Conservation (phyloP, 2,888 invertebrate genomes). For the Nebria brevicollis region DNA sequence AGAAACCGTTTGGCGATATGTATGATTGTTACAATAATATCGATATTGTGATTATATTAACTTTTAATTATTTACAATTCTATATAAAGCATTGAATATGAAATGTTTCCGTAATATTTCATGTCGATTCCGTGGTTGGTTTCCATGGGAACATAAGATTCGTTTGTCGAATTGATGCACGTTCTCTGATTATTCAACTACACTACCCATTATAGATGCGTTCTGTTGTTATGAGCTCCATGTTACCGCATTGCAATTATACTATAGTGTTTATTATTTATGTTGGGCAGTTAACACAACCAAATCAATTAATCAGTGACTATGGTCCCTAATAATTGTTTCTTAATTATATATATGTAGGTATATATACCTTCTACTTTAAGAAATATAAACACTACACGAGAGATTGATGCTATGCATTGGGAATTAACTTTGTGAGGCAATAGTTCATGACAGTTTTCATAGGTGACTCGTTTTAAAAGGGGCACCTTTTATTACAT, state of each 20-base stretch:
- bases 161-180: background rate
- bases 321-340: constrained; percentile 38
- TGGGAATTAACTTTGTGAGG: constrained; percentile 20
- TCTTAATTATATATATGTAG: constrained; percentile 39
- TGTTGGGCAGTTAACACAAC: constrained; percentile 31
- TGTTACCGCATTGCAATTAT: constrained; percentile 36
- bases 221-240: background rate
- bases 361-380: background rate
- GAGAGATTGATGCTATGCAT: constrained; percentile 32
- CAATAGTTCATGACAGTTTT: constrained; percentile 12
- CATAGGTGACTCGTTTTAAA: constrained; percentile 5
- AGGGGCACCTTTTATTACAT: background rate
- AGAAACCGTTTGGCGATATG: no score
- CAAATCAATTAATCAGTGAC: constrained; percentile 26
- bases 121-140: background rate
- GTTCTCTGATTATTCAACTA: background rate
- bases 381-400: background rate
- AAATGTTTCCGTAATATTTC: background rate
- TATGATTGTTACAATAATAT: no score
- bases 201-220: background rate
- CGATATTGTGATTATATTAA: no score
- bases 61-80: no score
- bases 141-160: background rate
- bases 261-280: constrained; percentile 20
- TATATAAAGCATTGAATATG: no score